phyloP scores from a whole-genome alignment of 1,140 invertebrate species.

The Euglossa dilemma region DNA sequence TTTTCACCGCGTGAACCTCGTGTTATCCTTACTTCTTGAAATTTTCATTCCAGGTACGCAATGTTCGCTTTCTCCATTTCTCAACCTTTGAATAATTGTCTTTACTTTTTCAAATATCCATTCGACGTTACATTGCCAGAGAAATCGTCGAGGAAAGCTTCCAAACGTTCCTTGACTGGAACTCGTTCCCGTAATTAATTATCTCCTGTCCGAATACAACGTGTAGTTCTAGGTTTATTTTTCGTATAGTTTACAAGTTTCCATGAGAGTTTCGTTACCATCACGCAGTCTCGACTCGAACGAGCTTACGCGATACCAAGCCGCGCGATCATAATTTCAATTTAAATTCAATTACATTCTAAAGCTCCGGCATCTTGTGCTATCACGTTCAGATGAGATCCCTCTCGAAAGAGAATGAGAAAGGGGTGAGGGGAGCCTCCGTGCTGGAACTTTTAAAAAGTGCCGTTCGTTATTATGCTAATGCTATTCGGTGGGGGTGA shows the following conservation, averaged over 20 bases:
- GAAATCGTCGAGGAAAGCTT: neutral
- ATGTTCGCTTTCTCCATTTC: neutral
- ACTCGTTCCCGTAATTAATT: neutral
- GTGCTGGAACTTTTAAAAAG: constrained; percentile 50
- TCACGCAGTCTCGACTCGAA: neutral
- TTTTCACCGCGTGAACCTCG: neutral
- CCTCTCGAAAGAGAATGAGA: neutral
- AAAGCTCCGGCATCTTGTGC: constrained; percentile 30
- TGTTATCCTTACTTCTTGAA: neutral
- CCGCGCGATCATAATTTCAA: constrained; percentile 34
- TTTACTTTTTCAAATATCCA: too few relatives aligned
- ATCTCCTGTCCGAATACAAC: too few relatives aligned
- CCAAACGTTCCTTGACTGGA: neutral
- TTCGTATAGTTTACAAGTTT: neutral
- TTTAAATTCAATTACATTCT: constrained; percentile 48
- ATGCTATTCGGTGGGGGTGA: constrained; percentile 67
- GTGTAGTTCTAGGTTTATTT: neutral
- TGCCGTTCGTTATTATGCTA: constrained; percentile 72
- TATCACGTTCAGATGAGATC: constrained; percentile 34
- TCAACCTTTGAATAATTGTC: too few relatives aligned
- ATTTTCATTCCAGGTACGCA: neutral
- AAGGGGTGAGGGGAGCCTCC: neutral
- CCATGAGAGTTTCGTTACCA: neutral
- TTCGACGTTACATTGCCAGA: neutral
- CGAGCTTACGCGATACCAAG: neutral